Base-by-base conservation (phyloP, 2,113 vertebrate species). In the Aplodontia rufa region DNA sequence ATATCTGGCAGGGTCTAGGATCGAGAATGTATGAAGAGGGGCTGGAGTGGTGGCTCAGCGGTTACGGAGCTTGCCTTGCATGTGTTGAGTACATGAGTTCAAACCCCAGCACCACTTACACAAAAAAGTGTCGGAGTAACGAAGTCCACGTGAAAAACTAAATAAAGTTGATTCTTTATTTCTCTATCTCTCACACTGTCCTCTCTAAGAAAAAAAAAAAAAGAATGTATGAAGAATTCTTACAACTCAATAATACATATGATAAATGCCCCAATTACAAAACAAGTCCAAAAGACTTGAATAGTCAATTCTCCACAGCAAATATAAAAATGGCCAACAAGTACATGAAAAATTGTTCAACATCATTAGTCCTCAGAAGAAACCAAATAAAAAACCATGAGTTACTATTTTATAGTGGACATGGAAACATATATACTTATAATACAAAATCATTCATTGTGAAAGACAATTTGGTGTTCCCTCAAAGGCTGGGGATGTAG, bases 301-400 rank as follows among this genome's bases (percentile, higher is more conserved):
- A 66, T 30, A 74, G 37, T 40, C 24, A 68, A 75, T 86, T 93
- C 66, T 37, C 58, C 75, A 86, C 90, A 80, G 37, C 68, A 75
- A 45, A 47, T 55, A 53, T 37, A 35, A 62, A 84, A 69, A 69
- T 55, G 55, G 37, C 14, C 69, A 90, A 40, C 14, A 53, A 71
- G 28, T 53, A 90, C 9, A 58, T 64, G 47, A 72, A 91, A 93
- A 74, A 37, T 55, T 37, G 13, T 24, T n/a, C n/a, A n/a, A n/a
- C n/a, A n/a, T 74, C 55, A 64, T 42, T 71, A 80, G 37, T 55
- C 28, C 64, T 40, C 72, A 62, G 76, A 32, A 49, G 40, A 89
- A 89, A 51, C 30, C 64, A 89, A 96, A 89, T 89, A 74, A 93
- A 95, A 95, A 90, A 85, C 22, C 35, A 71, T 13, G 71, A 49